Base-by-base conservation (phyloP, 2,113 vertebrate genomes). In the Passer montanus region DNA sequence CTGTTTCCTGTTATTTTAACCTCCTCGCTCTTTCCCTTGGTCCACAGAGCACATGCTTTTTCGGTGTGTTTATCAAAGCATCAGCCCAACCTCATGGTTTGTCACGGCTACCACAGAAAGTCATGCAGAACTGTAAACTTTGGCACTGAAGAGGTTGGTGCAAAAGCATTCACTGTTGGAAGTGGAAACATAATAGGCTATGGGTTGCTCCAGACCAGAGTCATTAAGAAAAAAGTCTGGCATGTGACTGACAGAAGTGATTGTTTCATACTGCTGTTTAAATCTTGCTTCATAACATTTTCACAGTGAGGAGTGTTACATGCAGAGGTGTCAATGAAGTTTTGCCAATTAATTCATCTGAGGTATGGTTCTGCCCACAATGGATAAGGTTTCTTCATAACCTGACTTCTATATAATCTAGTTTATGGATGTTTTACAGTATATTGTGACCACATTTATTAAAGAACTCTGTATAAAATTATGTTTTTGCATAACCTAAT, bases 101-200 rank as follows among this genome's bases (percentile, higher is more conserved):
- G 30, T 68, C 0, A 1, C 1, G 2, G 33, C 22, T 91, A 35
- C 39, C 49, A 30, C 0, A 0, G 63, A 73, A 67, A 72, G 35
- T 58, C 4, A 4, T 3, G 13, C 24, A 77, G 53, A 74, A 50
- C 64, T 0, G 0, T 31, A 41, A n/a, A 74, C 19, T 63, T 63
- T 9, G 28, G 19, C 28, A 15, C 12, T 33, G 41, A 85, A 82
- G 18, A 26, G 8, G 44, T 44, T 73, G 18, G 31, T 4, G 3
- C 26, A 56, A 69, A 68, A 91, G 11, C 53, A 43, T 44, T 68
- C 3, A 37, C 17, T 43, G 13, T 69, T 81, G 35, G n/a, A 89
- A 60, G 27, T 24, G 26, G 66, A 74, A 87, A 70, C 7, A 14
- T 31, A n/a, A 37, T 1, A 37, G 23, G 12, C 28, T 76, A 62